A percentile compares a stretch with the other conserved stretches of the same genome.
phyloP scores from a whole-genome alignment of 2,797 vertebrate genomes.

The Hippopotamyrus pictus region DNA sequence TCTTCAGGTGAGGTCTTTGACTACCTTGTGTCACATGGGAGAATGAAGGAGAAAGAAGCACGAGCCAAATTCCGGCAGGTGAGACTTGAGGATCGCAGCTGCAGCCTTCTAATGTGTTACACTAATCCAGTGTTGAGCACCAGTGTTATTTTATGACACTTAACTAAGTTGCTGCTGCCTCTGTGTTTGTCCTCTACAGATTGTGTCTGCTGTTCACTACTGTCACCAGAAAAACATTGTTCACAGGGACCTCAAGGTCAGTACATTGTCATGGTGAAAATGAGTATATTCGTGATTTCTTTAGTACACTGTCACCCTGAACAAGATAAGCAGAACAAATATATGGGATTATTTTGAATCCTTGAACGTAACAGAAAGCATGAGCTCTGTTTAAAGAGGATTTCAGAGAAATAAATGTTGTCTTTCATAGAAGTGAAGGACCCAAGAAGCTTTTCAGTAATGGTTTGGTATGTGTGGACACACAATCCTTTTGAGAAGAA shows the following conservation, averaged over 20 bases:
- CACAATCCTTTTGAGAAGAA: not conserved
- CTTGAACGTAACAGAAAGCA: not conserved
- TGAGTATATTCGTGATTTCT: not conserved
- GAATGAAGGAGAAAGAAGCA: conserved; percentile 95
- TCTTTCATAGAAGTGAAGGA: not conserved
- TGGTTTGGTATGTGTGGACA: not conserved
- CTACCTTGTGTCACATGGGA: conserved; percentile 79
- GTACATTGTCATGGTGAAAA: not conserved
- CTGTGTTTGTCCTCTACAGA: conserved; percentile 52
- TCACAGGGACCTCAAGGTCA: conserved; percentile 88
- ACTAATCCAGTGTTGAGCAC: not conserved
- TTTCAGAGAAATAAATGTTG: not conserved
- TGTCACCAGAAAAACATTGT: conserved; percentile 93
- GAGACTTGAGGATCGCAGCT: not conserved
- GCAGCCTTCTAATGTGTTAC: not conserved
- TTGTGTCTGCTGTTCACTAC: conserved; percentile 87
- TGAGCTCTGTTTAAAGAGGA: not conserved
- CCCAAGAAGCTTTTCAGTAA: not conserved
- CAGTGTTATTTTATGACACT: not conserved
- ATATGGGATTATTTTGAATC: not conserved
- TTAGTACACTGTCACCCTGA: not conserved
- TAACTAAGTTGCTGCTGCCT: not conserved
- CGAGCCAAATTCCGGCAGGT: conserved; percentile 91
- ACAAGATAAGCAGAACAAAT: not conserved
- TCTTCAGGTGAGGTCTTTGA: conserved; percentile 86